These are phyloP conservation scores for Mormyrus lacerda DNA, from an alignment of 2,113 vertebrate genomes.

Conservation along the genomic window DNA sequence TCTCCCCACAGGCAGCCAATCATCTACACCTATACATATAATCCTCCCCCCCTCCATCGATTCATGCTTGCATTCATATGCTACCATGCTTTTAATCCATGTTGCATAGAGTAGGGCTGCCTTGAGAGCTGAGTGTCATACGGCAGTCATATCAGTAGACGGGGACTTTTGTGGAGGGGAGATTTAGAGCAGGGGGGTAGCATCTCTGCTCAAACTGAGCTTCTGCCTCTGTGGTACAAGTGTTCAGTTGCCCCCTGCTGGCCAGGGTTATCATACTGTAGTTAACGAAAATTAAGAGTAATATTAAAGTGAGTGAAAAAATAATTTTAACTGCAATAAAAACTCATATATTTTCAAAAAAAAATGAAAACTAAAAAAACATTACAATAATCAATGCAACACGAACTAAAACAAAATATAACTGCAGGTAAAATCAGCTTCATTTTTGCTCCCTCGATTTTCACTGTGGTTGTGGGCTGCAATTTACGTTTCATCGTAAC, in stretches of 20 bases:
- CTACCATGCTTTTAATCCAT: not conserved
- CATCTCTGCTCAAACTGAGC: not conserved
- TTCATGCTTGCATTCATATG: conserved; percentile 3
- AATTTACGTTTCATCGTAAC: not conserved
- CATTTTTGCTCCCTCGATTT: not conserved
- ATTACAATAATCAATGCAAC: not conserved
- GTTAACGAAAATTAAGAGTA: not conserved
- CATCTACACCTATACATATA: not conserved
- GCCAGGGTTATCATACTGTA: not conserved
- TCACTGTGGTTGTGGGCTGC: not conserved
- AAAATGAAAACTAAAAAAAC: not conserved
- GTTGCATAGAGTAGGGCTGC: not conserved
- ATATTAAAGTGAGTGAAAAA: not conserved
- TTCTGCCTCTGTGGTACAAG: not conserved
- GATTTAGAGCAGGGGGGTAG: not conserved
- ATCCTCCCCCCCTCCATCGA: not conserved
- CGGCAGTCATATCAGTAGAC: not conserved
- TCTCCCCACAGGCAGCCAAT: not conserved
- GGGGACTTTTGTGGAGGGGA: not conserved
- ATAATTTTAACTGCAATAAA: not conserved
- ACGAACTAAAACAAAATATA: not conserved
- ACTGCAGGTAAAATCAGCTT: not conserved
- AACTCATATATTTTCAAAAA: not conserved
- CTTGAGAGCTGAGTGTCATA: not conserved
- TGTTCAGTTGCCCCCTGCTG: not conserved